phyloP scores from a whole-genome alignment of 1,140 invertebrate species.

The Phthorimaea operculella region DNA sequence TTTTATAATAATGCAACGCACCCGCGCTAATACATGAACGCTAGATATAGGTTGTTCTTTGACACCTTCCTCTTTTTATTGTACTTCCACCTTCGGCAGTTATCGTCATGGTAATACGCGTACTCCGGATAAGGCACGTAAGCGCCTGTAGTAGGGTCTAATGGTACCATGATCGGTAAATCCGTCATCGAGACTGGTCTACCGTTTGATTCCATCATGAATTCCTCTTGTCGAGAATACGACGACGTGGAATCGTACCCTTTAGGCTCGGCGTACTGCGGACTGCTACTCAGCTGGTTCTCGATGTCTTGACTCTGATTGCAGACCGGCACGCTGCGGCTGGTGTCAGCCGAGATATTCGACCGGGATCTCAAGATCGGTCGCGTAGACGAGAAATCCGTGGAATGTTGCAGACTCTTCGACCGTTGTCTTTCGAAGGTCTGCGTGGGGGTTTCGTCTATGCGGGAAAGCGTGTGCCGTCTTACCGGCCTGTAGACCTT shows the following conservation, averaged over 20 bases:
- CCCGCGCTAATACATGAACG: conserved; percentile 64
- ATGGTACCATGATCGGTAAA: conserved; percentile 45
- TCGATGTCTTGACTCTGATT: conserved; percentile 44
- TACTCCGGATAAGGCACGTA: conserved; percentile 56
- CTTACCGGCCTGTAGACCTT: conserved; percentile 48
- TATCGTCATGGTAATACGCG: conserved; percentile 44
- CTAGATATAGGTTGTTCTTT: conserved; percentile 63
- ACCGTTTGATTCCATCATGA: conserved; percentile 4
- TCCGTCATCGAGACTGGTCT: conserved; percentile 46
- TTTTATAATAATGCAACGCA: conserved; percentile 10
- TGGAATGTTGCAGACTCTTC: conserved; percentile 46
- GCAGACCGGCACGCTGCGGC: conserved; percentile 53
- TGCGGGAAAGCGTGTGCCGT: conserved; percentile 54
- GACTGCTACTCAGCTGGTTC: conserved; percentile 29
- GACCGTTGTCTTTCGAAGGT: conserved; percentile 29
- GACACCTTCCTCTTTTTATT: conserved; percentile 33
- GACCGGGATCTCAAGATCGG: conserved; percentile 42
- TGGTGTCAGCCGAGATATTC: conserved; percentile 53
- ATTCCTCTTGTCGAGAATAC: conserved; percentile 14
- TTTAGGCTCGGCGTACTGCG: conserved; percentile 53
- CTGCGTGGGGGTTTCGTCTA: conserved; percentile 51
- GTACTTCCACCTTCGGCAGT: conserved; percentile 35
- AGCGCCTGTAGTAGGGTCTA: conserved; percentile 41
- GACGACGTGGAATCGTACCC: conserved; percentile 40
- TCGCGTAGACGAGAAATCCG: conserved; percentile 46